Conservation (phyloP, 2,888 invertebrate genomes). For the Antheraea yamamai region DNA sequence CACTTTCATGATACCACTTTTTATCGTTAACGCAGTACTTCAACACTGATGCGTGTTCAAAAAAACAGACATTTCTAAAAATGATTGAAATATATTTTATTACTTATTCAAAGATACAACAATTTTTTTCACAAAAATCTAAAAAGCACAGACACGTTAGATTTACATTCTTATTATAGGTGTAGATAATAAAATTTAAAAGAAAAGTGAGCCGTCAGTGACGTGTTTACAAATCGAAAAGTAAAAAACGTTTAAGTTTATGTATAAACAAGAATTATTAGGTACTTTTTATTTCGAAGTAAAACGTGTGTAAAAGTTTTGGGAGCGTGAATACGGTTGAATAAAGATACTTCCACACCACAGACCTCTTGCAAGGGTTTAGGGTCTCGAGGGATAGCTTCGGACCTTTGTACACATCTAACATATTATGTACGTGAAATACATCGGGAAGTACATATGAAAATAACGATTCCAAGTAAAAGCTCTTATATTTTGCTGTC, state of each 20-base stretch:
- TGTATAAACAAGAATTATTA: not conserved
- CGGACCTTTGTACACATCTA: not conserved
- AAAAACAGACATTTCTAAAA: no score
- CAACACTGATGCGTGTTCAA: no score
- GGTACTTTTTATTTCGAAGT: not conserved
- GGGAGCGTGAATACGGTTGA: not conserved
- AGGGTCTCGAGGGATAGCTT: not conserved
- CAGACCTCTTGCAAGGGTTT: not conserved
- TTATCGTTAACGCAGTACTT: no score
- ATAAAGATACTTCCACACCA: not conserved
- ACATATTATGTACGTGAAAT: constrained; percentile 1
- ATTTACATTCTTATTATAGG: no score
- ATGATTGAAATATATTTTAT: no score
- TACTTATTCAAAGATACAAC: no score
- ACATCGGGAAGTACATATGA: not conserved
- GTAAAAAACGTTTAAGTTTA: not conserved
- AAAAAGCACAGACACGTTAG: no score
- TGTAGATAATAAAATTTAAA: not conserved
- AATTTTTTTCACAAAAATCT: no score
- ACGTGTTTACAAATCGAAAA: not conserved
- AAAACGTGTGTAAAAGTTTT: not conserved
- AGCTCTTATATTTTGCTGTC: not conserved
- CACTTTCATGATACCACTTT: no score
- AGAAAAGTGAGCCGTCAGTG: not conserved
- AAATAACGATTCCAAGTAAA: not conserved